These are phyloP conservation scores for Ellobius talpinus DNA, from an alignment of 2,113 vertebrate species.

Conservation along the genomic window DNA sequence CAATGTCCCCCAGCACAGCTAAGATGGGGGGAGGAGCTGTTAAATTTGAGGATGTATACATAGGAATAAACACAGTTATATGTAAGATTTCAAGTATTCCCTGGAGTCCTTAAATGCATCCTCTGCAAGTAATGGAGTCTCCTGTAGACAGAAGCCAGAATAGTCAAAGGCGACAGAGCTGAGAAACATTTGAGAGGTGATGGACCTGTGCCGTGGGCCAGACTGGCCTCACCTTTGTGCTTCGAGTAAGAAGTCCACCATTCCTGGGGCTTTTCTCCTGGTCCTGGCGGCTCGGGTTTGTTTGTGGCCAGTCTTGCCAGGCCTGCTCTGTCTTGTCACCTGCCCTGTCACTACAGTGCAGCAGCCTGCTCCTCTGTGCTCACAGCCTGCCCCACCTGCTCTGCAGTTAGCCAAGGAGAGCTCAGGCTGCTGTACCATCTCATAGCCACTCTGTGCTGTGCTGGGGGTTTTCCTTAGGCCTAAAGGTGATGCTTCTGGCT, in stretches of 20 bases:
- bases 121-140: too few species aligned
- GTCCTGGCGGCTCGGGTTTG: background rate
- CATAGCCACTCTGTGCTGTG: too few species aligned
- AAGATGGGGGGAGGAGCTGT: background rate
- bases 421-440: background rate
- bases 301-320: background rate
- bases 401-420: background rate
- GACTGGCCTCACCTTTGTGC: background rate
- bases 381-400: background rate
- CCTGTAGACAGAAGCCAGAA: background rate
- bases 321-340: background rate
- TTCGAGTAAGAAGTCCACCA: background rate
- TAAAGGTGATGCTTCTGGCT: background rate
- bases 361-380: accelerated
- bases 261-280: background rate
- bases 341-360: background rate
- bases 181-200: background rate
- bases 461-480: accelerated
- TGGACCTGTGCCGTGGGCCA: background rate
- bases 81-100: background rate
- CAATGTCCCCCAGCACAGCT: background rate
- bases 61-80: background rate
- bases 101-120: background rate
- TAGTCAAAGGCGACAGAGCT: background rate
- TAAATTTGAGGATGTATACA: too few species aligned